Conservation (phyloP, 2,888 invertebrate genomes). For the Drosophila aldrichi region DNA sequence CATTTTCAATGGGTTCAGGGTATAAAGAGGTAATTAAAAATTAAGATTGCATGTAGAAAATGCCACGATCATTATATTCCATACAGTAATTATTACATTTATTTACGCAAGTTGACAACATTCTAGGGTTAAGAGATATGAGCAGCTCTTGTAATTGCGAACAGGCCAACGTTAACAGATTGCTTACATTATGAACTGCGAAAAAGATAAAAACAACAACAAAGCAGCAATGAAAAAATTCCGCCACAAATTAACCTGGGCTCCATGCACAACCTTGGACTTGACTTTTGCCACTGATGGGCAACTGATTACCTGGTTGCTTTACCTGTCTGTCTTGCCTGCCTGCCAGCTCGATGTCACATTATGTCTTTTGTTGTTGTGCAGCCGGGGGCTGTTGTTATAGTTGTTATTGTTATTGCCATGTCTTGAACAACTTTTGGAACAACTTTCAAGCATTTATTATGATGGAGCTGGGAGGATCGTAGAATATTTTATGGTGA, state of each 20-base stretch:
- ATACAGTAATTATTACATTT: background rate
- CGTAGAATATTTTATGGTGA: conserved; percentile 29
- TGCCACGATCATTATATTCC: background rate
- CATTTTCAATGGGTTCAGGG: too few relatives aligned
- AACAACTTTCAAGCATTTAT: conserved; percentile 73
- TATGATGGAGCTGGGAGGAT: conserved; percentile 33
- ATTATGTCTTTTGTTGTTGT: conserved; percentile 30
- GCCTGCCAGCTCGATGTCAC: conserved; percentile 43
- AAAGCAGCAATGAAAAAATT: conserved; percentile 26
- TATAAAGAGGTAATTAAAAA: background rate
- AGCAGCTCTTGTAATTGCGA: conserved; percentile 37
- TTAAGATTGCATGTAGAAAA: background rate
- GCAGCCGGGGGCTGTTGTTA: conserved; percentile 19
- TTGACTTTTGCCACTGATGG: conserved; percentile 56
- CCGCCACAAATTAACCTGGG: conserved; percentile 32
- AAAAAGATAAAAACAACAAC: conserved; percentile 13
- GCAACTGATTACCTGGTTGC: conserved; percentile 25
- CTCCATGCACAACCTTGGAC: conserved; percentile 65
- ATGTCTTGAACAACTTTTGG: conserved; percentile 53
- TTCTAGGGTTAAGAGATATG: conserved; percentile 10
- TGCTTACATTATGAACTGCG: conserved; percentile 26
- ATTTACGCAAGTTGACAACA: background rate
- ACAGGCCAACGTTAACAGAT: conserved; percentile 44
- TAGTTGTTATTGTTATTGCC: conserved; percentile 35
- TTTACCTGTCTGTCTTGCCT: conserved; percentile 21